Conservation (phyloP, 2,888 invertebrate genomes). For the Dolomedes plantarius region DNA sequence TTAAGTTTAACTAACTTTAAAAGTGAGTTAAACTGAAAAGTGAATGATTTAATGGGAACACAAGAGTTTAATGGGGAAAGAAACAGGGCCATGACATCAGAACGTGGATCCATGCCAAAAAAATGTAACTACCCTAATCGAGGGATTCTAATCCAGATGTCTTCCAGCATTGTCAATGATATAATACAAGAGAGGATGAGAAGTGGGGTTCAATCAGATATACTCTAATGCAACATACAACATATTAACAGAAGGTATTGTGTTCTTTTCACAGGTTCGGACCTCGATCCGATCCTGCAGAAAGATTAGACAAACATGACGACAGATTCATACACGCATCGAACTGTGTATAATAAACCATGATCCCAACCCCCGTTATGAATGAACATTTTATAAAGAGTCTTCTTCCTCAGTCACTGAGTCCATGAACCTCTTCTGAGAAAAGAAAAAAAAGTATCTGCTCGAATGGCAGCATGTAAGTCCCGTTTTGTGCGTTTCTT, state of each 20-base stretch:
- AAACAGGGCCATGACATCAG: too few species aligned
- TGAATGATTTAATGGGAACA: too few species aligned
- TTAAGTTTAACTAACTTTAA: too few species aligned
- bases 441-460: neutral
- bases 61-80: too few species aligned
- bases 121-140: neutral
- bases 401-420: conserved; percentile 4
- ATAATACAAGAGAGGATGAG: conserved; percentile 62
- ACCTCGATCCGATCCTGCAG: neutral
- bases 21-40: too few species aligned
- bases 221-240: neutral
- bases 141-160: conserved; percentile 19
- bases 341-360: conserved; percentile 55
- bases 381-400: conserved; percentile 24
- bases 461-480: neutral
- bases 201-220: neutral
- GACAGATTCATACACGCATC: conserved; percentile 37
- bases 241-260: conserved; percentile 37
- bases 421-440: neutral
- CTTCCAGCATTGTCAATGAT: conserved; percentile 60
- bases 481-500: conserved; percentile 64
- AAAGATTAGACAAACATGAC: conserved; percentile 13
- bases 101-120: too few species aligned
- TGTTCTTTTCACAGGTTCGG: neutral
- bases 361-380: conserved; percentile 47